Conservation (phyloP, 2,113 vertebrate genomes). For the Lampris megalopsis region DNA sequence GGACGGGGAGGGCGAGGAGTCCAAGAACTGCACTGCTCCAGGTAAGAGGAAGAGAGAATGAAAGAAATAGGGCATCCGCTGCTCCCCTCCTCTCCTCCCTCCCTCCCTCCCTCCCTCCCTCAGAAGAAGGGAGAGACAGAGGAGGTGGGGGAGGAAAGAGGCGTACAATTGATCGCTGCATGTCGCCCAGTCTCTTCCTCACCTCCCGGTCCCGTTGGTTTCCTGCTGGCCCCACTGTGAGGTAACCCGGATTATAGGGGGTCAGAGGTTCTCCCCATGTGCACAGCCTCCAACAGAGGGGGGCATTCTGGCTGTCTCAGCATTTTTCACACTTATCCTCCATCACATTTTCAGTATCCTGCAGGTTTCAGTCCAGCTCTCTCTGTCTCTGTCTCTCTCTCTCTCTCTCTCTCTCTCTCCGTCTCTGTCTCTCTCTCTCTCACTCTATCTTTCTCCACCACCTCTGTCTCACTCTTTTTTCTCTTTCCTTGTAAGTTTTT, state of each 20-base stretch:
- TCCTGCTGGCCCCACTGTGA: conserved; percentile 24
- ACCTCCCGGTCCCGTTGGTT: conserved; percentile 6
- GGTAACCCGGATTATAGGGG: conserved; percentile 62
- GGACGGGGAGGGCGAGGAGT: conserved; percentile 64
- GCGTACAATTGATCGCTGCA: conserved; percentile 43
- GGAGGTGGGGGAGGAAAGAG: background rate
- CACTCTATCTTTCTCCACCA: too few relatives aligned
- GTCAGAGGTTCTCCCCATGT: conserved; percentile 62
- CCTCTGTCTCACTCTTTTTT: conserved; percentile 7
- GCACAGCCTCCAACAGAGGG: conserved; percentile 24
- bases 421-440: background rate
- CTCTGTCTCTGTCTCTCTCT: background rate
- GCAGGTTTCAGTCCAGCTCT: conserved; percentile 45
- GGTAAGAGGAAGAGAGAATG: conserved; percentile 74
- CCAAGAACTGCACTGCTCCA: conserved; percentile 91
- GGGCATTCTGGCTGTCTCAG: conserved; percentile 53
- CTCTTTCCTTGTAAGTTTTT: background rate
- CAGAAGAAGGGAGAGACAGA: conserved; percentile 1
- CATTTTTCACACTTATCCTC: conserved; percentile 35
- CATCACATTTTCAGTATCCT: conserved; percentile 38
- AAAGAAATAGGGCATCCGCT: conserved; percentile 61
- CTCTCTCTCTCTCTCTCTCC: background rate
- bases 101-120: background rate
- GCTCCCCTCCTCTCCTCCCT: background rate
- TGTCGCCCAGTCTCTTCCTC: conserved; percentile 6